These are phyloP conservation scores for Sphinx pinastri DNA, from an alignment of 2,888 invertebrate species.

Conservation along the genomic window DNA sequence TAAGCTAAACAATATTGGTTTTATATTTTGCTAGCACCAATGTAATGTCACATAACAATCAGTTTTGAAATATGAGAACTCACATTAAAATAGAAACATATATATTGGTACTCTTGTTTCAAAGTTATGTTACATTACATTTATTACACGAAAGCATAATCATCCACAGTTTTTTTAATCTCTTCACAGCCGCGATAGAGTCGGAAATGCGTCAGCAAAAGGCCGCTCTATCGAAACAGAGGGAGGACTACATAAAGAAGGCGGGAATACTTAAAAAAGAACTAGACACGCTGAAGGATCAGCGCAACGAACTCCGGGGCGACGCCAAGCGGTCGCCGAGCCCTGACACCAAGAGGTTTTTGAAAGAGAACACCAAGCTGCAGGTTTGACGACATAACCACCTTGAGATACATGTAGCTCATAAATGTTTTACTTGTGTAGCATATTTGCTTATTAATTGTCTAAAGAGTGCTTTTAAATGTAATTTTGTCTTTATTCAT, in stretches of 20 bases:
- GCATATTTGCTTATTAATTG: background rate
- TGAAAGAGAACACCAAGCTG: conserved; percentile 92
- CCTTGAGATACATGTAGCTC: background rate
- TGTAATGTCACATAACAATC: conserved; percentile 38
- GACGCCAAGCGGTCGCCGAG: conserved; percentile 87
- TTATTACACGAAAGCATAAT: conserved; percentile 36
- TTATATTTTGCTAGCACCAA: conserved; percentile 43
- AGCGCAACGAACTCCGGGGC: conserved; percentile 89
- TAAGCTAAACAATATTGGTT: conserved; percentile 45
- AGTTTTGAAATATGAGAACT: background rate
- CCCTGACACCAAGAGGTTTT: conserved; percentile 90
- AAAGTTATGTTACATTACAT: conserved; percentile 42
- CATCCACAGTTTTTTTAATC: conserved; percentile 39
- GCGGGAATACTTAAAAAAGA: conserved; percentile 89
- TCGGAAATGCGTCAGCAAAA: conserved; percentile 93
- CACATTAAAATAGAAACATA: background rate
- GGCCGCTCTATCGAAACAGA: conserved; percentile 90
- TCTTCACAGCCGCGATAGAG: conserved; percentile 86
- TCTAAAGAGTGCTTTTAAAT: conserved; percentile 7
- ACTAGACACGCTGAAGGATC: conserved; percentile 90
- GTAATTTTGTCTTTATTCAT: background rate
- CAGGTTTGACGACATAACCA: conserved; percentile 85
- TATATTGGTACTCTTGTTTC: background rate
- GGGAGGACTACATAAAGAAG: conserved; percentile 92
- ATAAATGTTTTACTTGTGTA: background rate